Base-by-base conservation (phyloP, 2,113 vertebrate species). In the Herpailurus yagouaroundi region DNA sequence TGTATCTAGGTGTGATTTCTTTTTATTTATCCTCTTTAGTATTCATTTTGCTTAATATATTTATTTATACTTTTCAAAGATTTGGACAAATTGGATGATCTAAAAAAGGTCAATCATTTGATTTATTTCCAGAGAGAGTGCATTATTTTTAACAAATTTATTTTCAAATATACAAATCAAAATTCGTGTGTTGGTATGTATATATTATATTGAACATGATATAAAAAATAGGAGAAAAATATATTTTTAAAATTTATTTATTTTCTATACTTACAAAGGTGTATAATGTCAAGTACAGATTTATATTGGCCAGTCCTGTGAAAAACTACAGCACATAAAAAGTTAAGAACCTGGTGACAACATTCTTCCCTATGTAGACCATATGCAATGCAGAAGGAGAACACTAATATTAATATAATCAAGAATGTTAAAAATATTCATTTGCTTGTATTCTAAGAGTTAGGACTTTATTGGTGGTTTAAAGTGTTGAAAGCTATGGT, bases 111-210 rank as follows among this genome's bases (percentile, higher is more conserved):
- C 8, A 45, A 48, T 73, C 52, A 41, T 94, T 82, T 90, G 48
- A n/a, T 91, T 96, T 92, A 52, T 96, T 95, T 94, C 27, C 76
- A 33, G 55, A 83, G 50, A 76, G 38, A 84, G 60, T 84, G 8
- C 25, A 89, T 91, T 93, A 87, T 90, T 89, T 96, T 41, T 69
- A 92, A 83, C 63, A 94, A 82, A 92, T 71, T 80, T 82, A 27
- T 81, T 97, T 96, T 21, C 68, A 96, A 45, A 41, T 91, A 45
- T 18, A 76, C 15, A 84, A 68, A 74, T 91, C 27, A 38, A 86
- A n/a, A 81, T 79, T 23, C 10, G 48, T 92, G 4, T 87, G 16
- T 81, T 95, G 16, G 25, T 63, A 74, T 21, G 38, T 89, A 55
- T 38, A 0, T 90, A 16, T 55, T 7, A 64, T 88, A 57, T 8